Evolutionary conservation across 2,797 vertebrate genomes (phyloP).

Genomic region (Siniperca scherzeri): DNA sequence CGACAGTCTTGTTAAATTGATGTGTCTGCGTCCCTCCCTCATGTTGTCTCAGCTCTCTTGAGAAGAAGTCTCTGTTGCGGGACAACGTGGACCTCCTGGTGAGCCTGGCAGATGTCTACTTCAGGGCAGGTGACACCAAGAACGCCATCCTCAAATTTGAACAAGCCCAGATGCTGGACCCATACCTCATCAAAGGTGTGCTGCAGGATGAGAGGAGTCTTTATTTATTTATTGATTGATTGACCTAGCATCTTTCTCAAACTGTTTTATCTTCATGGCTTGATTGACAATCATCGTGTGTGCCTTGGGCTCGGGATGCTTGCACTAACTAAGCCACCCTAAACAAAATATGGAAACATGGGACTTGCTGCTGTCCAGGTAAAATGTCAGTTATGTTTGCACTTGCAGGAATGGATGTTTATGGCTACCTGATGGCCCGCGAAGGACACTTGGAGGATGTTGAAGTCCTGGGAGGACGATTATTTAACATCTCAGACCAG

Average conservation of each 20-base stretch:
- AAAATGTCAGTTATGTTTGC: background rate
- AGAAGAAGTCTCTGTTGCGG: constrained; percentile 97
- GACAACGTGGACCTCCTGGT: constrained; percentile 98
- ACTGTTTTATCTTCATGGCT: background rate
- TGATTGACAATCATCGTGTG: background rate
- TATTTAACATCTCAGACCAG: constrained; percentile 99
- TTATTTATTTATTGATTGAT: background rate
- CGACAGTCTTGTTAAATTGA: background rate
- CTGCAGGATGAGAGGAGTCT: background rate
- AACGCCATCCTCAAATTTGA: constrained; percentile 98
- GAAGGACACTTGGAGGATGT: constrained; percentile 98
- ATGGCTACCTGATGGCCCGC: constrained; percentile 96
- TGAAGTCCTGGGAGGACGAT: constrained; percentile 96
- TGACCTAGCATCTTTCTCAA: background rate
- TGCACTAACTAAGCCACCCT: background rate
- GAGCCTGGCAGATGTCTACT: constrained; percentile 97
- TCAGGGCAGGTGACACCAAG: constrained; percentile 97
- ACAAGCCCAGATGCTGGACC: constrained; percentile 98
- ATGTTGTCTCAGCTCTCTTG: constrained; percentile 89
- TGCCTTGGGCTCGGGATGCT: background rate
- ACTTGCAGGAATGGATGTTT: constrained; percentile 95
- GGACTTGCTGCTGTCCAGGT: background rate
- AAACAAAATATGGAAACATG: background rate
- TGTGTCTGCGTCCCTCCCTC: background rate
- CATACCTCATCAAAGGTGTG: constrained; percentile 96